Base-by-base conservation (phyloP, 2,113 vertebrate genomes). In the Macaca mulatta region DNA sequence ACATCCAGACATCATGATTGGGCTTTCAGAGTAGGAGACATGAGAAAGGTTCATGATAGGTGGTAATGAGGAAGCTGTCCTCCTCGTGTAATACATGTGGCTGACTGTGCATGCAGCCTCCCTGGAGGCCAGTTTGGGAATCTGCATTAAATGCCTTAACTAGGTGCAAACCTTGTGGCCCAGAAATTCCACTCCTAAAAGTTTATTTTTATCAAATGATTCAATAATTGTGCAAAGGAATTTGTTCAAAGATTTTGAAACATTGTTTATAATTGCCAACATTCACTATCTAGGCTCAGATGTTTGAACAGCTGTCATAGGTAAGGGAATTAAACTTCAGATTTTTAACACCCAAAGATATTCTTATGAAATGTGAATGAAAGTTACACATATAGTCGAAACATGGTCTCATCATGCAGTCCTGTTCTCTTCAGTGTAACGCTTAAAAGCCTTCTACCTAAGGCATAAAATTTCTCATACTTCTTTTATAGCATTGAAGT, bases 321-420 rank as follows among this genome's bases (percentile, higher is more conserved):
- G 32, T 64, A 93, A 90, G n/a, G 50, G 48, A 77, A 79, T 67
- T 59, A 45, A 72, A 88, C 72, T n/a, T 85, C 30, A 32, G 27
- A 74, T 93, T 95, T 93, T 85, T 93, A 94, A 94, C 45, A 95
- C 27, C 48, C n/a, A 40, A 81, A 77, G 50, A 18, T 11, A 52
- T 67, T 80, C 55, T 94, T 86, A 67, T 14, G 40, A 90, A 8
- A 8, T 59, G 20, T 18, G 30, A 87, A 55, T 32, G 50, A 77
- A 86, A 90, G 13, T 79, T 83, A 75, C 14, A 80, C 25, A 32
- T 55, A 14, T 5, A 30, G 61, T 92, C 61, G 85, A 90, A 94
- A 92, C 84, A 72, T 18, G 14, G 78, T n/a, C 80, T 90, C 30
- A 85, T 78, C 11, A 14, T 23, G 38, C 45, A n/a, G 50, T 93